A percentile compares a stretch with the other conserved stretches of the same genome.
Evolutionary conservation across 2,797 vertebrate species (phyloP).

Genomic region (Sebastolobus altivelis): DNA sequence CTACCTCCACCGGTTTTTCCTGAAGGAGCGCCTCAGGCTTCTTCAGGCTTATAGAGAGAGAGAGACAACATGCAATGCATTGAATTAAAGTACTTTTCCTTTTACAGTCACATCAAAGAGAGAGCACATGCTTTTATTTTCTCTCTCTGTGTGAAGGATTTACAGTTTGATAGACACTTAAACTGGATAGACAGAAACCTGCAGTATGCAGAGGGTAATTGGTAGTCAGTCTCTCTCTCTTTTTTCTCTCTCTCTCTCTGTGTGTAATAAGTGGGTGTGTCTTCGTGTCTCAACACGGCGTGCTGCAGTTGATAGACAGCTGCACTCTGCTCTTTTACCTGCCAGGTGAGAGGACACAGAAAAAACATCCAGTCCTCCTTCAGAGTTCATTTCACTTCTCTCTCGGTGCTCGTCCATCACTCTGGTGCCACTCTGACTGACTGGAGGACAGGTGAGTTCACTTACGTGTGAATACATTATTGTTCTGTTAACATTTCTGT

Average conservation of each 20-base stretch:
- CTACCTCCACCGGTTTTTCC: constrained; percentile 88
- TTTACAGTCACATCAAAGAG: neutral
- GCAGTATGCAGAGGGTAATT: neutral
- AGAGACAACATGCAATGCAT: constrained; percentile 12
- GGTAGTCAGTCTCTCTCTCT: neutral
- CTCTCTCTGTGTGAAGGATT: neutral
- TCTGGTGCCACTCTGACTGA: neutral
- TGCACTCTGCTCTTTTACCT: constrained; percentile 63
- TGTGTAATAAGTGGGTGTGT: constrained; percentile 69
- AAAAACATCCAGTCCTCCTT: constrained; percentile 24
- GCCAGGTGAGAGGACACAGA: constrained; percentile 69
- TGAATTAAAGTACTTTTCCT: neutral
- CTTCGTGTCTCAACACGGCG: constrained; percentile 78
- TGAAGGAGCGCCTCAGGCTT: constrained; percentile 81
- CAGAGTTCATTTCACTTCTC: neutral
- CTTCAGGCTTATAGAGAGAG: constrained; percentile 23
- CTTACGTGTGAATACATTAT: neutral
- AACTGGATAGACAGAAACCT: constrained; percentile 28
- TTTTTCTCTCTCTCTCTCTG: constrained; percentile 15
- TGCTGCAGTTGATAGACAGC: constrained; percentile 66
- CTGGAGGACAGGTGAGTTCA: constrained; percentile 61
- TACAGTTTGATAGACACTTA: constrained; percentile 1
- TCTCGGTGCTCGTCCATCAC: neutral
- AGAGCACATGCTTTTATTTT: neutral
- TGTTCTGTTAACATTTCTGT: neutral